Conservation (phyloP, 2,888 invertebrate species). For the Iselma pallidipennis region DNA sequence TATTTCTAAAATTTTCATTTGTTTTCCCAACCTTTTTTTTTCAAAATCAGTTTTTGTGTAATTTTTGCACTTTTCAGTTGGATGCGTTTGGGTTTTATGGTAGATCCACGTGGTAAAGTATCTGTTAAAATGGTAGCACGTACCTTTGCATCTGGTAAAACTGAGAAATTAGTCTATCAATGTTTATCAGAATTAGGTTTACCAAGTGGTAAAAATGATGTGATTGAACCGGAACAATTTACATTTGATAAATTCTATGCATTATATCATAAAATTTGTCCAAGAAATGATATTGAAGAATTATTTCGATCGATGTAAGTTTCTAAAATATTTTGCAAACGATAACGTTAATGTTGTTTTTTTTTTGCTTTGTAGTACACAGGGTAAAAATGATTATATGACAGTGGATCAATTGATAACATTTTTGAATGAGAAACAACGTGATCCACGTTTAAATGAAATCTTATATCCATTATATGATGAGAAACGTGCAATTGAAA, state of each 20-base stretch:
- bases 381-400: constrained; percentile 87
- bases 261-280: constrained; percentile 98
- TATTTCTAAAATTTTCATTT: too few species aligned
- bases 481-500: constrained; percentile 88
- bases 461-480: constrained; percentile 97
- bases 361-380: constrained; percentile 66
- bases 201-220: constrained; percentile 94
- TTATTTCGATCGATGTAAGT: constrained; percentile 94
- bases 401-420: constrained; percentile 85
- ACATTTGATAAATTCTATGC: constrained; percentile 99
- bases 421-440: constrained; percentile 95
- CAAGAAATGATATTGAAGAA: constrained; percentile 98
- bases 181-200: constrained; percentile 91
- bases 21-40: too few species aligned
- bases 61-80: constrained; percentile 71
- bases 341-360: too few species aligned
- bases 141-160: constrained; percentile 99
- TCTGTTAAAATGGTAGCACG: constrained; percentile 95
- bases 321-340: too few species aligned
- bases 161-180: constrained; percentile 97
- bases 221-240: constrained; percentile 91
- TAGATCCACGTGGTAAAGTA: constrained; percentile 93
- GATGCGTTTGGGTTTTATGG: constrained; percentile 95
- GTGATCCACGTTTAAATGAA: constrained; percentile 98
- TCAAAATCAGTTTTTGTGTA: too few species aligned